A percentile compares a stretch with the other conserved stretches of the same genome.
Conservation (phyloP, 2,888 invertebrate species). For the Athalia cordata region DNA sequence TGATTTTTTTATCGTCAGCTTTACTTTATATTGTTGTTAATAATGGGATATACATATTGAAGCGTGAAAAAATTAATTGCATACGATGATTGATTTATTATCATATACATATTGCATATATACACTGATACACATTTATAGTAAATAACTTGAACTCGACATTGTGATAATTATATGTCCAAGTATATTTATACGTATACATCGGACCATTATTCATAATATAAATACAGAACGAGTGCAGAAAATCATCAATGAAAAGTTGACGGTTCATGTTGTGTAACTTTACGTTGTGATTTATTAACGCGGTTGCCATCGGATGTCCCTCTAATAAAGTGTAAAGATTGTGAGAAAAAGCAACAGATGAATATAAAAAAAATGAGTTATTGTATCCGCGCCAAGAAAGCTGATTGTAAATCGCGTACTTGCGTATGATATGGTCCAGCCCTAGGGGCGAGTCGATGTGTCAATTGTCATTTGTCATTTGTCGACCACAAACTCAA, state of each 20-base stretch:
- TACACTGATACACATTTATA: background rate
- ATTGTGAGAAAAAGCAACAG: too few relatives aligned
- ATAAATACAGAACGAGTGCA: too few relatives aligned
- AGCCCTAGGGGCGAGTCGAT: constrained; percentile 28
- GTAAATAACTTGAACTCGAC: background rate
- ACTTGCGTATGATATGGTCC: background rate
- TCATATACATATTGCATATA: background rate
- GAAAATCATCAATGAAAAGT: too few relatives aligned
- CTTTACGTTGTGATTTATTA: too few relatives aligned
- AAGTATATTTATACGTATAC: background rate
- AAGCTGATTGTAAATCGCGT: background rate
- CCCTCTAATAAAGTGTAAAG: too few relatives aligned
- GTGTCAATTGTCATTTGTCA: background rate
- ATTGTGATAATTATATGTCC: constrained; percentile 1
- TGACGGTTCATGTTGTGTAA: too few relatives aligned
- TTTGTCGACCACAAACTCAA: constrained; percentile 32
- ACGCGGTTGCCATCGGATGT: too few relatives aligned
- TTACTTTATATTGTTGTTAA: background rate
- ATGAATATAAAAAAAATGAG: too few relatives aligned
- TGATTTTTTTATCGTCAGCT: background rate
- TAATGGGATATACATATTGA: constrained; percentile 5
- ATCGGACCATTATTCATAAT: too few relatives aligned
- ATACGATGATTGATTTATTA: constrained; percentile 19
- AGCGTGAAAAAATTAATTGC: constrained; percentile 32
- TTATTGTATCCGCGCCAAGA: background rate